Evolutionary conservation across 92 coral and sea anemone genomes (phyloP).

Genomic region (Porites divaricata): DNA sequence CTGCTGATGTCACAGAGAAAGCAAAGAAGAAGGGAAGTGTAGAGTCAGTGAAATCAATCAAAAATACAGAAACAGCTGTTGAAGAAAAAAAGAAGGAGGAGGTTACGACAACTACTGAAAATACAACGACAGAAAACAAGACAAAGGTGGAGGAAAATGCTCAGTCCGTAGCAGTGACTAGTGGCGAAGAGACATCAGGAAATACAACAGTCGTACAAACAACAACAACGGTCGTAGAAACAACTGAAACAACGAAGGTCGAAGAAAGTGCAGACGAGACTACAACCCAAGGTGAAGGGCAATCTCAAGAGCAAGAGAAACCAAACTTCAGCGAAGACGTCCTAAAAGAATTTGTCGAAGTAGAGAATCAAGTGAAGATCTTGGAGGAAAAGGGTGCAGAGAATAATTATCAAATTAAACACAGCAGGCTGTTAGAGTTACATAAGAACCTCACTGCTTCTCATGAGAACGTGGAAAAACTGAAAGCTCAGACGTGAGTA

Average conservation of each 20-base stretch:
- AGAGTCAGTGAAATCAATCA: constrained; percentile 9
- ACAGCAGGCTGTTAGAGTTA: constrained; percentile 68
- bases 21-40: constrained; percentile 15
- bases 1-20: background rate
- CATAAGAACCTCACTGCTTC: constrained; percentile 62
- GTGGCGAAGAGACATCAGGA: no score
- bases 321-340: constrained; percentile 87
- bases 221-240: background rate
- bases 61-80: background rate
- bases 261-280: constrained; percentile 43
- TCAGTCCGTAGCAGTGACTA: no score
- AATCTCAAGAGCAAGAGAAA: constrained; percentile 60
- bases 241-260: constrained; percentile 5
- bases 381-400: constrained; percentile 71
- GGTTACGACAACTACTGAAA: no score
- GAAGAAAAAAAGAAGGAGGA: background rate
- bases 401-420: constrained; percentile 60
- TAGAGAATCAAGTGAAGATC: constrained; percentile 71
- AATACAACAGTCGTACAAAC: background rate
- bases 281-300: constrained; percentile 38
- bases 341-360: constrained; percentile 77
- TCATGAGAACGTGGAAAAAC: constrained; percentile 64
- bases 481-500: constrained; percentile 94
- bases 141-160: constrained; percentile 18
- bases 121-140: background rate